phyloP scores from a whole-genome alignment of 2,888 invertebrate species.

The Blastobasis lacticolella region DNA sequence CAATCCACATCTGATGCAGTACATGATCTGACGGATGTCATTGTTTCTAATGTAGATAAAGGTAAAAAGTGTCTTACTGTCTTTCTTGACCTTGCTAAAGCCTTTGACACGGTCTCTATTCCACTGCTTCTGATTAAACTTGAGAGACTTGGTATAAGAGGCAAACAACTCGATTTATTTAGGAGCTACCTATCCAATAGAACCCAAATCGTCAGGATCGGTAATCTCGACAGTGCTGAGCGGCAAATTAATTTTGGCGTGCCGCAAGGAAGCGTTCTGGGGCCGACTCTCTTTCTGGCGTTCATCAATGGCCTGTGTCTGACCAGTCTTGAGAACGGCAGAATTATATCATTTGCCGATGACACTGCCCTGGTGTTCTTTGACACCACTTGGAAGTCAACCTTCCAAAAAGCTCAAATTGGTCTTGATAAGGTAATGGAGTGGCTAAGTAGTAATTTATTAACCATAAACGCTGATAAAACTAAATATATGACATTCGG shows the following conservation, averaged over 20 bases:
- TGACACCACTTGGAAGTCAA: not conserved
- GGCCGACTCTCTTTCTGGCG: not conserved
- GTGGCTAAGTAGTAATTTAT: not conserved
- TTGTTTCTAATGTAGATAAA: slow-evolving; percentile 4
- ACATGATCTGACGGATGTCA: not conserved
- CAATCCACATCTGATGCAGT: not conserved
- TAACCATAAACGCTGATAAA: not conserved
- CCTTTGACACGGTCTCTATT: not conserved
- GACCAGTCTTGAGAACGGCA: not conserved
- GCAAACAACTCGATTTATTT: not conserved
- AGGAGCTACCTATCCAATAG: not conserved
- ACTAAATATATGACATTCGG: not conserved
- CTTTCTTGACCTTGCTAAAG: not conserved
- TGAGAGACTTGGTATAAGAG: not conserved
- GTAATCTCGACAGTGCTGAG: not conserved
- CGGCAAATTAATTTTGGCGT: not conserved
- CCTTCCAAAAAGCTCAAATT: not conserved
- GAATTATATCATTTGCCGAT: not conserved
- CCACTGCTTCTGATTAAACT: not conserved
- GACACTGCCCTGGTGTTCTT: not conserved
- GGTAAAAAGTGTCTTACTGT: not conserved
- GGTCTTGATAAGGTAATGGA: not conserved
- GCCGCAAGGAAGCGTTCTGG: not conserved
- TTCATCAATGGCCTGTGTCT: not conserved
- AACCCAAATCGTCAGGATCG: not conserved